Base-by-base conservation (phyloP, 1,140 invertebrate species). In the Anadara kagoshimensis region DNA sequence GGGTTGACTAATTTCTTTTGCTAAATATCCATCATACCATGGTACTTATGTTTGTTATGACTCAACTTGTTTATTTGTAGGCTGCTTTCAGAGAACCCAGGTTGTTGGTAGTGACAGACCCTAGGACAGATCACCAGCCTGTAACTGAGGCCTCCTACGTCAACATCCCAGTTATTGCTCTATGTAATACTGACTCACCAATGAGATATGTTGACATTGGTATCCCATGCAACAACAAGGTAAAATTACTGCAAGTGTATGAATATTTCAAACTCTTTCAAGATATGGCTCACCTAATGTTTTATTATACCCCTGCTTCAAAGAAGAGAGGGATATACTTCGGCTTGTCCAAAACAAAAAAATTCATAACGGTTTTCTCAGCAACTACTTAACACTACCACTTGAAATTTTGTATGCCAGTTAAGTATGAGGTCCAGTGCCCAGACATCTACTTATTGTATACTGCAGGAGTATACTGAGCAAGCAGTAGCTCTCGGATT, bases 171-270 rank as follows among this genome's bases (percentile, higher is more conserved):
- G 97, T 99, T 12, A 99, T 99, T 92, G 97, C 97, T 69, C 95
- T 99, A 83, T 96, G 95, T 90, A 99, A 99, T 89, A 99, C 97
- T 56, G 98, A 99, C 84, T 93, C 95, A 10, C 98, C 97, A 43
- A 89, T 99, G 51, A 92, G 95, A 82, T 98, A 96, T 90, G 97
- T 99, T 75, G 98, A 99, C 87, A 98, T 99, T 92, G 96, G 96
- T 12, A 99, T 99, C 87, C 98, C 98, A 66, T 99, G 98, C 92
- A 99, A 99, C 91, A 99, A 97, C 90, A 99, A 99, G 91, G 93
- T 93, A 89, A 69, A n/a, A n/a, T n/a, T n/a, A n/a, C n/a, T n/a
- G n/a, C 43, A 22, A 10, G n/a, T 24, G 7, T 24, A 53, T n/a
- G 22, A 44, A 24, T 51, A 26, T 69, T 18, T 29, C 49, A 29